Percentiles rank a stretch among this genome's conserved stretches.
Evolutionary conservation across 2,797 vertebrate species (phyloP).

Genomic region (Pangasius macronema): DNA sequence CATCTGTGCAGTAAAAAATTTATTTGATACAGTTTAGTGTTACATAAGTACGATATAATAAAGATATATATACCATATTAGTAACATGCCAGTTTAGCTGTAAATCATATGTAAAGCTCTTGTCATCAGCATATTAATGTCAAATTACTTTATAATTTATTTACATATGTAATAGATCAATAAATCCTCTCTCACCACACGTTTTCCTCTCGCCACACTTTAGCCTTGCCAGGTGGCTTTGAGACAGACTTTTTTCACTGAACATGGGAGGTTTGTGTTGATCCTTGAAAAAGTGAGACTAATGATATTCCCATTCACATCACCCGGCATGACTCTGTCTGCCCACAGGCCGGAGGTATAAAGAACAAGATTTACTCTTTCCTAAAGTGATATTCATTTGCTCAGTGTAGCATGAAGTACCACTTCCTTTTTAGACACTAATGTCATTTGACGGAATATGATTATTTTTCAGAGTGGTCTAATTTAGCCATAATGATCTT

Average conservation of each 20-base stretch:
- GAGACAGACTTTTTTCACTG: slow-evolving; percentile 17
- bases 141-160: slow-evolving; percentile 10
- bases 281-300: slow-evolving; percentile 33
- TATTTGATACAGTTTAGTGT: slow-evolving; percentile 12
- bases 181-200: slow-evolving; percentile 3
- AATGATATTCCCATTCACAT: slow-evolving; percentile 48
- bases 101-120: not conserved
- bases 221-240: slow-evolving; percentile 24
- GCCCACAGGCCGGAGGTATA: slow-evolving; percentile 45
- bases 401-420: slow-evolving; percentile 37
- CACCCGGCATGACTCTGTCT: slow-evolving; percentile 45
- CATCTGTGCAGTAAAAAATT: slow-evolving; percentile 6
- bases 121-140: not conserved
- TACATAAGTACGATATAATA: slow-evolving; percentile 19
- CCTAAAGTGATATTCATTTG: slow-evolving; percentile 43
- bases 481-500: not conserved
- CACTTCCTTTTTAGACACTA: not conserved
- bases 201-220: not conserved
- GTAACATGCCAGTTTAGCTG: not conserved
- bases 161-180: not conserved
- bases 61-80: not conserved
- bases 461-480: not conserved
- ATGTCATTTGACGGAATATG: not conserved
- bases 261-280: slow-evolving; percentile 38
- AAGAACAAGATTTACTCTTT: slow-evolving; percentile 48